Evolutionary conservation across 35 echinoderm and acorn worm genomes (phyloP).

Genomic region (Amphiura filiformis): DNA sequence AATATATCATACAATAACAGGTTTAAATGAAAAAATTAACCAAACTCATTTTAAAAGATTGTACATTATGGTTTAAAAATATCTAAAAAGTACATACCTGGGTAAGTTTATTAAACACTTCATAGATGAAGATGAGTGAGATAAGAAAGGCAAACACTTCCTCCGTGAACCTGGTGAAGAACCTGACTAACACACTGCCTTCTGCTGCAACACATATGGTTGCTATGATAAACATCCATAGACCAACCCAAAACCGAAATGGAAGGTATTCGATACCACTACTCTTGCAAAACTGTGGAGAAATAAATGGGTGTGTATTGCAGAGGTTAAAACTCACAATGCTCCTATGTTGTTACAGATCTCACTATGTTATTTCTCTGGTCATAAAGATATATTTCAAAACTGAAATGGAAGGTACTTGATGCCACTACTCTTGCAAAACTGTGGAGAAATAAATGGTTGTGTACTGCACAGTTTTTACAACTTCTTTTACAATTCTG

Average conservation of each 20-base stretch:
- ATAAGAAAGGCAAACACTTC: constrained; percentile 92
- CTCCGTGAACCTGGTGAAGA: constrained; percentile 87
- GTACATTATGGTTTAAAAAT: no score
- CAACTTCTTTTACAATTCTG: no score
- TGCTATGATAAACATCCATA: constrained; percentile 85
- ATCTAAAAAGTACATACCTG: constrained; percentile 84
- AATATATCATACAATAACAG: no score
- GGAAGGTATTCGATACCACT: constrained; percentile 73
- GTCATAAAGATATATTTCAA: no score
- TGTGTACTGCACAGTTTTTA: no score
- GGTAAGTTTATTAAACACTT: constrained; percentile 89
- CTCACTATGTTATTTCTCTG: no score
- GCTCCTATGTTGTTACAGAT: no score
- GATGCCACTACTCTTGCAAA: constrained; percentile 54
- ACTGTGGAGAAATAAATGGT: no score
- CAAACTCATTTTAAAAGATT: no score
- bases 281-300: constrained; percentile 77
- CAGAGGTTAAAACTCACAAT: no score
- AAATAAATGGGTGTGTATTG: no score
- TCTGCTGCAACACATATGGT: constrained; percentile 75
- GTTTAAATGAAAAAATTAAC: no score
- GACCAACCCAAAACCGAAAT: constrained; percentile 93
- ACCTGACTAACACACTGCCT: constrained; percentile 79
- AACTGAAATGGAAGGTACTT: constrained; percentile 86
- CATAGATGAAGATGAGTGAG: constrained; percentile 86